Evolutionary conservation across 2,888 invertebrate genomes (phyloP).

Genomic region (Nephrotoma flavescens): DNA sequence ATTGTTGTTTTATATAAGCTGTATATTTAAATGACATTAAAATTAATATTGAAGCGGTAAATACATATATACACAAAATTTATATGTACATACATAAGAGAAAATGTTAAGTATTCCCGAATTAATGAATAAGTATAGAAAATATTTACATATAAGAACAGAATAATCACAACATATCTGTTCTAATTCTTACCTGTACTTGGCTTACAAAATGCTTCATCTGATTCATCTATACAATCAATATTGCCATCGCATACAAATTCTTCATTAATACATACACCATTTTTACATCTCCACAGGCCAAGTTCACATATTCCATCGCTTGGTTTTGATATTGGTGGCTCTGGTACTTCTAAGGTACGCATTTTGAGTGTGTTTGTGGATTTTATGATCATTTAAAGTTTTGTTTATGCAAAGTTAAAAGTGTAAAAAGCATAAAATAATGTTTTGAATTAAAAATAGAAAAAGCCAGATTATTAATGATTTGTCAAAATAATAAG

Average conservation of each 20-base stretch:
- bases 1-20: background rate
- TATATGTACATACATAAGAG: background rate
- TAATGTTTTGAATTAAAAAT: background rate
- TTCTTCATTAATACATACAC: constrained; percentile 41
- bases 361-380: background rate
- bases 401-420: background rate
- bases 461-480: background rate
- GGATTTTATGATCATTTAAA: background rate
- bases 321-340: background rate
- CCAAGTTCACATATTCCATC: constrained; percentile 15
- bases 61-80: background rate
- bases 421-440: background rate
- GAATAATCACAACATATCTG: constrained; percentile 27
- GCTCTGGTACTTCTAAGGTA: background rate
- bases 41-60: background rate
- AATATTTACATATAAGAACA: constrained; percentile 25
- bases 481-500: background rate
- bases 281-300: constrained; percentile 48
- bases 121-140: background rate
- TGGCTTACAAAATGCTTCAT: constrained; percentile 32
- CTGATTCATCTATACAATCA: constrained; percentile 46
- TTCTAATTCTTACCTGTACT: constrained; percentile 1
- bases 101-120: background rate
- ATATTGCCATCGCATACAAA: constrained; percentile 39
- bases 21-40: background rate